Conservation (phyloP, 2,113 vertebrate genomes). For the Orycteropus afer region DNA sequence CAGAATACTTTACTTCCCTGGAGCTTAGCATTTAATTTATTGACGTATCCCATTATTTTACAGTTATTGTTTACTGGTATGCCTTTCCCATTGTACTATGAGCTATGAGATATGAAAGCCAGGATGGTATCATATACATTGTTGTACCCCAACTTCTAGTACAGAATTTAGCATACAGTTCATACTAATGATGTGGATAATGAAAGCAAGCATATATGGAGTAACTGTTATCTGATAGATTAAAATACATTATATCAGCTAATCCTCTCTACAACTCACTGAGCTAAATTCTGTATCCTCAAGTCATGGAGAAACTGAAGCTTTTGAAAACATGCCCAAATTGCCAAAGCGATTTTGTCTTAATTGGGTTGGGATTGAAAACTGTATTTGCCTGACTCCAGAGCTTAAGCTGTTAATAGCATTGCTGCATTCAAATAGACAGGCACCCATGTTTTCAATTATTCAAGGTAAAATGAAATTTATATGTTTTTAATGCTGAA, state of each 20-base stretch:
- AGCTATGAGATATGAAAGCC: not conserved
- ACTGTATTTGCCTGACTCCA: not conserved
- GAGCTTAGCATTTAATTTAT: not conserved
- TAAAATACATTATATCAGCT: not conserved
- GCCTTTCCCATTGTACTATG: not conserved
- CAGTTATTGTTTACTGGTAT: not conserved
- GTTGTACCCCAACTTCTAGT: not conserved
- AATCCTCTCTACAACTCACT: not conserved
- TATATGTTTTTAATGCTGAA: constrained; percentile 11
- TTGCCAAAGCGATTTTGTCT: constrained; percentile 14
- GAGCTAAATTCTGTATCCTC: not conserved
- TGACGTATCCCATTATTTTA: not conserved
- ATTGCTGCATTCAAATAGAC: not conserved
- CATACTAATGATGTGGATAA: not conserved
- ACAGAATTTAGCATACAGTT: not conserved
- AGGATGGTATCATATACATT: not conserved
- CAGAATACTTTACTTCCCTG: not conserved
- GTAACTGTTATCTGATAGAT: not conserved
- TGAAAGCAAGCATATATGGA: not conserved
- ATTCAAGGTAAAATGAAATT: not conserved
- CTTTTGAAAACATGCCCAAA: not conserved
- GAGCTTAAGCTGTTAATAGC: not conserved
- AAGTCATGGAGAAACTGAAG: not conserved
- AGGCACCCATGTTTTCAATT: constrained; percentile 6
- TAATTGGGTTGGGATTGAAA: not conserved